Evolutionary conservation across 2,888 invertebrate species (phyloP).

Genomic region (Diplolepis rosae): DNA sequence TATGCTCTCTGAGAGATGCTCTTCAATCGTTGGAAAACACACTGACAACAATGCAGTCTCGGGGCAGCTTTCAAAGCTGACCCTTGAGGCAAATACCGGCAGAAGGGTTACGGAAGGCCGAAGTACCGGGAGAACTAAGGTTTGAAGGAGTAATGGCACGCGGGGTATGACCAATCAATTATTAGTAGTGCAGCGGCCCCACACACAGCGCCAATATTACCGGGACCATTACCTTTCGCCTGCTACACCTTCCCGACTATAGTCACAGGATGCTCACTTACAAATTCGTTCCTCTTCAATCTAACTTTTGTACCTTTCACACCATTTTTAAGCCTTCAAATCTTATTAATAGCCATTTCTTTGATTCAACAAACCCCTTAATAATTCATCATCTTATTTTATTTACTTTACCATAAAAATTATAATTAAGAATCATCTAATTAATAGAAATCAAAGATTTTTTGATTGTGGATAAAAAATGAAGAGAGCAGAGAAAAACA

Average conservation of each 20-base stretch:
- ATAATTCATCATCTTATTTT: too few relatives aligned
- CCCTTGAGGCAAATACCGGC: constrained; percentile 42
- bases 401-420: not conserved
- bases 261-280: constrained; percentile 38
- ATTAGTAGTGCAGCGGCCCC: constrained; percentile 72
- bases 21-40: not conserved
- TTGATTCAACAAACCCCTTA: not conserved
- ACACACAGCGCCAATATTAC: constrained; percentile 70
- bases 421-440: not conserved
- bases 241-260: constrained; percentile 60
- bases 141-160: constrained; percentile 70
- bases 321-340: not conserved
- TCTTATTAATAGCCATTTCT: not conserved
- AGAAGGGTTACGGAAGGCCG: constrained; percentile 60
- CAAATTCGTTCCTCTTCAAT: not conserved
- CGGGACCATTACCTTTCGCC: constrained; percentile 70
- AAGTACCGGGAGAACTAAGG: constrained; percentile 57
- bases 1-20: not conserved
- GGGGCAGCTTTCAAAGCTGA: constrained; percentile 39
- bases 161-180: constrained; percentile 73
- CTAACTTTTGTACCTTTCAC: not conserved
- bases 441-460: not conserved
- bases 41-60: constrained; percentile 15
- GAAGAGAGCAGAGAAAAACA: not conserved
- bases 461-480: not conserved